Conservation (phyloP, 2,797 vertebrate species). For the Bovichtus diacanthus region DNA sequence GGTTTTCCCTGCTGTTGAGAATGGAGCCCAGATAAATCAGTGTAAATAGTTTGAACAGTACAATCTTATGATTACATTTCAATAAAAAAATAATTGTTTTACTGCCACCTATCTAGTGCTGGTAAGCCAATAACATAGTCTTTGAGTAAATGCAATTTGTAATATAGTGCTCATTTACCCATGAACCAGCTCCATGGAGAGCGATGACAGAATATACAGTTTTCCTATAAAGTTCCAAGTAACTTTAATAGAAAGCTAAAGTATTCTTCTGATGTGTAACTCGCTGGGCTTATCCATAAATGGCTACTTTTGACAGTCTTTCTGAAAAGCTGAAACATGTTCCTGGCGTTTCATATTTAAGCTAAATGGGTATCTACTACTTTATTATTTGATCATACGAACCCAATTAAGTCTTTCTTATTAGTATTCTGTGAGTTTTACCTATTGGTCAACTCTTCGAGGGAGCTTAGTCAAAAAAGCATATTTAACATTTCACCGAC, state of each 20-base stretch:
- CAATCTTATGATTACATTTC: neutral
- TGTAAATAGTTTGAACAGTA: neutral
- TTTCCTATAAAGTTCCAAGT: neutral
- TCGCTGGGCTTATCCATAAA: neutral
- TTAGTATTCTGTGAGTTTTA: neutral
- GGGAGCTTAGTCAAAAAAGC: neutral
- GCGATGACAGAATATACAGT: neutral
- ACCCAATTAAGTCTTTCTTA: neutral
- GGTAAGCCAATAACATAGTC: conserved; percentile 4
- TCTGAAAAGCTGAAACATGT: neutral
- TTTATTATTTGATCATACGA: neutral
- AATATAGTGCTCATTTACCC: conserved; percentile 2
- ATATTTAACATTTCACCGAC: neutral
- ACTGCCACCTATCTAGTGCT: neutral
- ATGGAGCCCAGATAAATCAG: neutral
- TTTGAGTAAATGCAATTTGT: neutral
- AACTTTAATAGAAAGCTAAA: neutral
- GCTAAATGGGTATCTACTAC: neutral
- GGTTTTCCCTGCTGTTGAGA: neutral
- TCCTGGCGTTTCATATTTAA: neutral
- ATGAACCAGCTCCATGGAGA: neutral
- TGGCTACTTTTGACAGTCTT: neutral
- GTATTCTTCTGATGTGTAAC: neutral
- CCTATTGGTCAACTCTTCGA: neutral
- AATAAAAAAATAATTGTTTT: neutral